Percentiles rank a stretch among this genome's conserved stretches.
Conservation (phyloP, 2,797 vertebrate genomes). For the Ctenochaetus hawaiiensis region DNA sequence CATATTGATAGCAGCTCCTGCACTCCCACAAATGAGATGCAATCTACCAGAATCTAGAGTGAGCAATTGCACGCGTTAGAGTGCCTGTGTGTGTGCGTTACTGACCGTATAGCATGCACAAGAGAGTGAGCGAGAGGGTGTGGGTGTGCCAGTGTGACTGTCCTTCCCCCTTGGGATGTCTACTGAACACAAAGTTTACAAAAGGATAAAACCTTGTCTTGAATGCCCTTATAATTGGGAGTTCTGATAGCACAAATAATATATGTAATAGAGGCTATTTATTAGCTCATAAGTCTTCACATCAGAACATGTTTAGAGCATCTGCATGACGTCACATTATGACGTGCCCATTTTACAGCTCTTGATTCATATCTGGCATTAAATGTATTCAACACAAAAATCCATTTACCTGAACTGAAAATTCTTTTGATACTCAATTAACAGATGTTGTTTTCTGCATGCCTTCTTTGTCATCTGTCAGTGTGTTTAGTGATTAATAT, state of each 20-base stretch:
- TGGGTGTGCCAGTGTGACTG: no score
- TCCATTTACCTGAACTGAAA: not conserved
- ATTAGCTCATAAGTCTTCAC: not conserved
- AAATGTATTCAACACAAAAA: slow-evolving; percentile 1
- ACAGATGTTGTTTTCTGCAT: not conserved
- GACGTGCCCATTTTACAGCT: slow-evolving; percentile 9
- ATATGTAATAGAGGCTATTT: slow-evolving; percentile 18
- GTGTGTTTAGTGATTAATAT: no score
- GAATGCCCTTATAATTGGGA: not conserved
- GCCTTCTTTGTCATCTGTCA: not conserved
- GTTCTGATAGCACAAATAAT: slow-evolving; percentile 8
- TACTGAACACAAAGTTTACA: not conserved
- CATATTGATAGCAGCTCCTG: no score
- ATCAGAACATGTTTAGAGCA: slow-evolving; percentile 26
- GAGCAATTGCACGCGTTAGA: no score
- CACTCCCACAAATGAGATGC: no score
- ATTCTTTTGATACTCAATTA: slow-evolving; percentile 2
- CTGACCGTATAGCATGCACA: no score
- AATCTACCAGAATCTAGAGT: no score
- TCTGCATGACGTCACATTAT: slow-evolving; percentile 28
- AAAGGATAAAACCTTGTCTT: not conserved
- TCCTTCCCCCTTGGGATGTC: no score
- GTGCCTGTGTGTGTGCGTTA: no score
- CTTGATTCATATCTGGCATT: slow-evolving; percentile 8
- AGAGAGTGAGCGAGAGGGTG: no score